Evolutionary conservation across 2,888 invertebrate genomes (phyloP).

Genomic region (Cacoxenus indagator): DNA sequence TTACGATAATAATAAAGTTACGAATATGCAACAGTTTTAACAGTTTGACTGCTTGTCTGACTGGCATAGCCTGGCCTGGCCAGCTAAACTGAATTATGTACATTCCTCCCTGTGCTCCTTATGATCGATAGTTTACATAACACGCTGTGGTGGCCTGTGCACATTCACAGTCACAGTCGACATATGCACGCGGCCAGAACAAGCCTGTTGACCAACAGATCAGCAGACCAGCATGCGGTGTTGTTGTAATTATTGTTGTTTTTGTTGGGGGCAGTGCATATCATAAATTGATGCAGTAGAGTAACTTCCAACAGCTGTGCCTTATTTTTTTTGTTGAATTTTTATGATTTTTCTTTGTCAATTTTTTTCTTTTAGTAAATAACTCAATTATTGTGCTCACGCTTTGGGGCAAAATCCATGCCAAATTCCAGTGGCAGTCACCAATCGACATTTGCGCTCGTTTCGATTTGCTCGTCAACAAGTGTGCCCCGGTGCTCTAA

Average conservation of each 20-base stretch:
- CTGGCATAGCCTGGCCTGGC: conserved; percentile 2
- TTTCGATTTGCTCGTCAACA: not conserved
- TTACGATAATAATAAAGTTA: not conserved
- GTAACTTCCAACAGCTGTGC: not conserved
- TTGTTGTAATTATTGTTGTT: not conserved
- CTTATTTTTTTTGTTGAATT: not conserved
- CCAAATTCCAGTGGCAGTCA: conserved; percentile 25
- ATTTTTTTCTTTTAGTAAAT: conserved; percentile 20
- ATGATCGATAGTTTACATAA: conserved; percentile 15
- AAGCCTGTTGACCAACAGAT: not conserved
- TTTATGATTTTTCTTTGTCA: not conserved
- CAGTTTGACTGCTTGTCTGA: not conserved
- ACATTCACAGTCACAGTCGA: not conserved
- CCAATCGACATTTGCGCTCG: not conserved
- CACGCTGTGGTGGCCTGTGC: not conserved
- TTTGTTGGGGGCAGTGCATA: not conserved
- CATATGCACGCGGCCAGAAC: not conserved
- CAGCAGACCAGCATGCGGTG: too few species aligned
- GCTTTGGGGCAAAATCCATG: conserved; percentile 18
- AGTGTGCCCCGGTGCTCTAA: not conserved
- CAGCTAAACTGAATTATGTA: conserved; percentile 37
- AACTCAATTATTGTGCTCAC: conserved; percentile 25
- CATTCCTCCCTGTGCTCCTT: too few species aligned
- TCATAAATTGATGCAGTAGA: too few species aligned
- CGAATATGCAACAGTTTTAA: conserved; percentile 6